Evolutionary conservation across 2,797 vertebrate genomes (phyloP).

Genomic region (Aulostomus chinensis): DNA sequence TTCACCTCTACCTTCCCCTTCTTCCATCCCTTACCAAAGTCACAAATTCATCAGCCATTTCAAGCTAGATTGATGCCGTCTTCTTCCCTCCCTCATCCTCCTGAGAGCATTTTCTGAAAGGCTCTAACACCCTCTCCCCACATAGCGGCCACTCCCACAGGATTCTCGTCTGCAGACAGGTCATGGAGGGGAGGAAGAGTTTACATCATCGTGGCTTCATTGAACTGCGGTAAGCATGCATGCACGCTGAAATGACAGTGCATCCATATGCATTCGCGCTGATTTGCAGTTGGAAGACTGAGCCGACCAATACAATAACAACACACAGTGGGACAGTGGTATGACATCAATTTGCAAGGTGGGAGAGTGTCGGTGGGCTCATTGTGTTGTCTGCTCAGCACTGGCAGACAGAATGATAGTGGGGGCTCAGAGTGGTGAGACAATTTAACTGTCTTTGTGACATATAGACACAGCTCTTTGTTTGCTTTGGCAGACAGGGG

Average conservation of each 20-base stretch:
- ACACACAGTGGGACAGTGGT: slow-evolving; percentile 81
- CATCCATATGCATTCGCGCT: no score
- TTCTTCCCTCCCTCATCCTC: slow-evolving; percentile 6
- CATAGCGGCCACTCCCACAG: slow-evolving; percentile 33
- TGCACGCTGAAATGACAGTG: not conserved
- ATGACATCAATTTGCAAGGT: slow-evolving; percentile 86
- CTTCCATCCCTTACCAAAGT: not conserved
- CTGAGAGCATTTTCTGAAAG: slow-evolving; percentile 20
- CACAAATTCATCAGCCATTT: slow-evolving; percentile 7
- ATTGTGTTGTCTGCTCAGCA: slow-evolving; percentile 71
- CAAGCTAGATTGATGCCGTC: slow-evolving; percentile 1
- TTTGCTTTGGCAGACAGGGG: slow-evolving; percentile 52
- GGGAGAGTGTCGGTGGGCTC: slow-evolving; percentile 78
- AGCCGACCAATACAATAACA: slow-evolving; percentile 14
- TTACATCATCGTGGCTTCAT: slow-evolving; percentile 23
- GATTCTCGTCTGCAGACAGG: slow-evolving; percentile 18
- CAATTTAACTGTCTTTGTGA: slow-evolving; percentile 25
- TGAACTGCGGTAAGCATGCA: no score
- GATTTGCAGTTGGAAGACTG: not conserved
- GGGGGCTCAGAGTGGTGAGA: no score
- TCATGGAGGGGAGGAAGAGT: not conserved
- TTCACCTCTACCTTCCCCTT: not conserved
- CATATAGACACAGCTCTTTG: slow-evolving; percentile 72
- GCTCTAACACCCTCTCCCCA: slow-evolving; percentile 13
- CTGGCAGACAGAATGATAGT: slow-evolving; percentile 51